These are phyloP conservation scores for Clostera curtula DNA, from an alignment of 2,888 invertebrate species.

Conservation along the genomic window DNA sequence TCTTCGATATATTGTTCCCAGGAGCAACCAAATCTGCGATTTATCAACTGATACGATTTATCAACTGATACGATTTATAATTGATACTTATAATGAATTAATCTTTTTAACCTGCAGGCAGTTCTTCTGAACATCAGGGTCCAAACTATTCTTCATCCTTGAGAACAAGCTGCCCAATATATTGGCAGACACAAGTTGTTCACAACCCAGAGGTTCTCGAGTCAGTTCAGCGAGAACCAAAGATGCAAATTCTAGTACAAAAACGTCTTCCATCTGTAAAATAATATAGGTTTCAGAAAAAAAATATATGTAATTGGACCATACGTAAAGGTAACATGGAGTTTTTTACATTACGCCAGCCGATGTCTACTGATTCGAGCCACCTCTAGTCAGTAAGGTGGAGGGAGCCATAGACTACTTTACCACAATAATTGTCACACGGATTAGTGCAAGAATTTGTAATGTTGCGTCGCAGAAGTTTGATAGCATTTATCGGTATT, in stretches of 20 bases:
- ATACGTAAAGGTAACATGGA: background rate
- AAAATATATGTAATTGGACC: background rate
- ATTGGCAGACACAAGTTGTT: slow-evolving; percentile 57
- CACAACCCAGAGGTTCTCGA: slow-evolving; percentile 61
- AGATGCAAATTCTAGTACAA: slow-evolving; percentile 71
- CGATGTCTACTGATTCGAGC: no score
- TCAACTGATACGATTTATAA: background rate
- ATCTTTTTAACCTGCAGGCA: slow-evolving; percentile 57
- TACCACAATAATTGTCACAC: no score
- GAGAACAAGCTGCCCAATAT: slow-evolving; percentile 59
- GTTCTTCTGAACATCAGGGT: slow-evolving; percentile 75
- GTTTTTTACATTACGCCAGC: background rate
- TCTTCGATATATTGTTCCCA: no score
- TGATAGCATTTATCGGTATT: no score
- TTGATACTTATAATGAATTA: background rate
- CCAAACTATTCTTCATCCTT: slow-evolving; percentile 63
- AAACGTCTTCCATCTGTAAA: slow-evolving; percentile 59
- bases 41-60: no score
- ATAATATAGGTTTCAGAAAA: background rate
- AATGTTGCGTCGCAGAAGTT: no score
- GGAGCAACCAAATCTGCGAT: no score
- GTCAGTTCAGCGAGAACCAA: slow-evolving; percentile 66
- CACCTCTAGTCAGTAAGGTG: no score
- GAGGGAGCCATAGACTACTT: no score
- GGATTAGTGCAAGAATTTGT: no score